Evolutionary conservation across 2,888 invertebrate genomes (phyloP).

Genomic region (Neoitamus cyanurus): DNA sequence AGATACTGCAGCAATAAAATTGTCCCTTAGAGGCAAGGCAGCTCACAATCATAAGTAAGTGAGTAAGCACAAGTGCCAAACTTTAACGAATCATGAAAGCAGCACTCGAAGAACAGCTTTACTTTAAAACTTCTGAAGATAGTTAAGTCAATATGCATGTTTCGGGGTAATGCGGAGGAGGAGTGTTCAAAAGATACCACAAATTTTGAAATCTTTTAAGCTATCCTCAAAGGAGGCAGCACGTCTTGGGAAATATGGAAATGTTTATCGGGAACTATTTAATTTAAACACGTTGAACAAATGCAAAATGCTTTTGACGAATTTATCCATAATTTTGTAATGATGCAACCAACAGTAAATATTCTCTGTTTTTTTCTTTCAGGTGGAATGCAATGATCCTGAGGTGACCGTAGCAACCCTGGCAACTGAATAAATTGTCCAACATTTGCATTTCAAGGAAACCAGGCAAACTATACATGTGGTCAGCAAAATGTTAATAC

Average conservation of each 20-base stretch:
- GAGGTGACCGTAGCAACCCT: background rate
- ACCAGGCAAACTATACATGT: background rate
- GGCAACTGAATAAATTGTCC: background rate
- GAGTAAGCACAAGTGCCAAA: background rate
- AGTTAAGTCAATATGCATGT: background rate
- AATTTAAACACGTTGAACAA: no score
- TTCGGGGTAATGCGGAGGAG: background rate
- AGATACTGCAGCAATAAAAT: background rate
- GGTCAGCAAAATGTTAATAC: conserved; percentile 44
- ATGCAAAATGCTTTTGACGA: background rate
- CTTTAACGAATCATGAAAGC: conserved; percentile 9
- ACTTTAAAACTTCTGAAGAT: background rate
- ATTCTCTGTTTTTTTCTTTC: background rate
- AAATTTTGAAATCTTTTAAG: background rate
- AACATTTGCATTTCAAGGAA: conserved; percentile 1
- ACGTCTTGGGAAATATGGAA: background rate
- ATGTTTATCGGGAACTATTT: background rate
- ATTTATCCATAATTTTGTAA: background rate
- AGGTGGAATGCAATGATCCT: background rate
- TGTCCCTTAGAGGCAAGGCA: background rate
- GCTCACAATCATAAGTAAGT: no score
- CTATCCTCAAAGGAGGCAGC: background rate
- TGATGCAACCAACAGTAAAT: background rate
- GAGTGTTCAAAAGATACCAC: background rate
- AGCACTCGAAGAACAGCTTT: background rate